phyloP scores from a whole-genome alignment of 2,888 invertebrate species.

The Dicyrtoma fusca region DNA sequence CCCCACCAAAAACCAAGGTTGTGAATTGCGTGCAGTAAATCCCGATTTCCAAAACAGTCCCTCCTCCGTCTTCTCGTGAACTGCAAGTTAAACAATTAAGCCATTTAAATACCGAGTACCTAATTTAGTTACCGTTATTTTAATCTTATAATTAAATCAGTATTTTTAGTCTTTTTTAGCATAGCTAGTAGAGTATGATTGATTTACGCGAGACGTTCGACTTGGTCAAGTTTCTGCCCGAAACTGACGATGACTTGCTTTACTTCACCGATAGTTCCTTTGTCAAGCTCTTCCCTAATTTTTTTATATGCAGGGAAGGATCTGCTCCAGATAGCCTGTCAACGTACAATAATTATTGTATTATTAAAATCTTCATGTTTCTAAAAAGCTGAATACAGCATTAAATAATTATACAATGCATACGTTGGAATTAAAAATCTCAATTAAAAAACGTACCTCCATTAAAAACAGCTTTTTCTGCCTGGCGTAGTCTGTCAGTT shows the following conservation, averaged over 20 bases:
- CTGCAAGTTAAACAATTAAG: too few species aligned
- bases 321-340: constrained; percentile 41
- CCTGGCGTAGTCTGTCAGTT: constrained; percentile 65
- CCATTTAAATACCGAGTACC: too few species aligned
- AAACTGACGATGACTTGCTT: constrained; percentile 70
- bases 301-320: constrained; percentile 37
- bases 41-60: constrained; percentile 75
- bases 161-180: too few species aligned
- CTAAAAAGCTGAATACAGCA: too few species aligned
- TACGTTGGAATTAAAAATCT: too few species aligned
- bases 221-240: constrained; percentile 66
- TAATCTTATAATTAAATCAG: too few species aligned
- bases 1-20: constrained; percentile 70
- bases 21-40: constrained; percentile 76
- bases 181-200: too few species aligned
- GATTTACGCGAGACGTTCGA: constrained; percentile 65
- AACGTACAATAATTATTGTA: too few species aligned
- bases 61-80: constrained; percentile 72
- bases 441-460: constrained; percentile 59
- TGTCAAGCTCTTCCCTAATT: constrained; percentile 32
- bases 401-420: too few species aligned
- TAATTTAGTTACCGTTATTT: too few species aligned
- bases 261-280: constrained; percentile 69
- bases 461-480: constrained; percentile 61
- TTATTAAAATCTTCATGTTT: too few species aligned